Base-by-base conservation (phyloP, 64 coral and sea anemone genomes). In the Trachythela sp. region DNA sequence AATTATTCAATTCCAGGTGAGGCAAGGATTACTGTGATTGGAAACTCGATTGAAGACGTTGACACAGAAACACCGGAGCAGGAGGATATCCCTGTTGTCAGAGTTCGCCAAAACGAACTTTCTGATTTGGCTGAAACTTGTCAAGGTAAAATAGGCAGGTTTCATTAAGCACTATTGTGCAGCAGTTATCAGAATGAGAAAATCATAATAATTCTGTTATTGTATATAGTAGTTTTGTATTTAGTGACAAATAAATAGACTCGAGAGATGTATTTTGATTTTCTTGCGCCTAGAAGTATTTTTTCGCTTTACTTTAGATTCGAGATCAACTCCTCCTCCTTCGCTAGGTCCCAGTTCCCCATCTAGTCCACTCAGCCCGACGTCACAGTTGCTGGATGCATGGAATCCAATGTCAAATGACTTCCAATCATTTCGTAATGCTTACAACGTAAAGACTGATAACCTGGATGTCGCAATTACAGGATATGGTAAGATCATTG, bases 401-500 rank as follows among this genome's bases (percentile, higher is more conserved):
- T 99, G 93, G 93, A 85, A 93, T 40, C 95, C 95, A 13, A 94
- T 94, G 95, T 77, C 83, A 43, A 86, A 93, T 17, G 93, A 99
- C 52, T 93, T 91, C 35, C 84, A 83, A 33, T 98, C 95, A 24
- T 75, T 86, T n/a, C 90, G 92, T n/a, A 99, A 99, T 60, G 80
- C 91, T 4, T 98, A 98, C 43, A 83, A 83, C 26, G 77, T 94
- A 0, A 40, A 98, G 22, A 84, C 86, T 37, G 93, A 98, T 84
- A 93, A 98, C 68, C 40, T 91, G n/a, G 95, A 97, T 24, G 88
- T 97, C 30, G 95, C 91, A 24, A 71, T 97, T 27, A 89, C 92
- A 43, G 95, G 95, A 42, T 94, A 92, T 42, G 91, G 95, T 97
- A 92, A 56, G 95, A 93, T 11, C 7, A 26, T 70, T 70, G 5